Evolutionary conservation across 2,888 invertebrate genomes (phyloP), one percentile per base, ranked within the genome.

Genomic region (Ischnura elegans): DNA sequence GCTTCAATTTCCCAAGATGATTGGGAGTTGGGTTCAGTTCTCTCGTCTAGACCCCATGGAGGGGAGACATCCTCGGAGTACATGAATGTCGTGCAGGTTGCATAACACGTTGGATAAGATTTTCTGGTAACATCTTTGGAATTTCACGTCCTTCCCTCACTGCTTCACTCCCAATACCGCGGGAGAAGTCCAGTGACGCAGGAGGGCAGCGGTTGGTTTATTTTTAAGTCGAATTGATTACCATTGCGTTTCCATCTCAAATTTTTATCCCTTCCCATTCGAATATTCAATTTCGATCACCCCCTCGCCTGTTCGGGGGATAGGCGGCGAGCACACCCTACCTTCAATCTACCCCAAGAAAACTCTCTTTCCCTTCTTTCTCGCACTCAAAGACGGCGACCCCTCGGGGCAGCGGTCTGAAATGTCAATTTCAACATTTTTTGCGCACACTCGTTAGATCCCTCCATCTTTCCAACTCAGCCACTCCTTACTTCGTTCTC

Each of bases 181-280:
- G 47, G 13, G 13, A 29, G 66, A 29, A 36, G 76, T 76, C 76
- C 76, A 16, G 36, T 76, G 76, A 76, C 76, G 76, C 76, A 76
- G 76, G 76, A 76, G 36, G 36, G 76, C 46, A 10, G 47, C 87
- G 36, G 87, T 29, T 42, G 51, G 51, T 51, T 55, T 55, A 51
- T 87, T 87, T 87, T 42, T 36, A 87, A 61, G 76, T 29, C 25
- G 87, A 42, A 87, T 51, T 42, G 51, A 51, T 55, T 87, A 87
- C 36, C 51, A 87, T 87, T 87, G 51, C 76, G 51, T 51, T 42
- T 42, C 29, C 42, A 55, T 87, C 55, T 55, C 51, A 87, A 51
- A 87, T 87, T 55, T 51, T 87, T 87, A 87, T 87, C 87, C 87
- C 51, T 55, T 87, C 55, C 87, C 87, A 21, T 29, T 51, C 51